Percentiles rank a stretch among this genome's conserved stretches.
Evolutionary conservation across 2,888 invertebrate species (phyloP).

Genomic region (Standfussiana lucernea): DNA sequence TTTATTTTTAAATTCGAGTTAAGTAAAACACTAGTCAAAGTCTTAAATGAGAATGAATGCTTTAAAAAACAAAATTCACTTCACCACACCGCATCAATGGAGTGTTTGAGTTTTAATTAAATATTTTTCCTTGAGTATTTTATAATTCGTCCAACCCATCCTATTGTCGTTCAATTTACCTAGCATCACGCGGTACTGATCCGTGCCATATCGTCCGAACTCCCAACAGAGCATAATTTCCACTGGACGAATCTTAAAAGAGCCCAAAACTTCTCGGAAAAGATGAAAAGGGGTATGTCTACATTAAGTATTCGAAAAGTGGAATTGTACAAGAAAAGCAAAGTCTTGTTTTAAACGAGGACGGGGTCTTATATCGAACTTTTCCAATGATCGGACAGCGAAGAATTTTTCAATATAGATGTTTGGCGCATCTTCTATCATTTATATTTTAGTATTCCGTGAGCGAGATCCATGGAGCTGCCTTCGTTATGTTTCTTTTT

Average conservation of each 20-base stretch:
- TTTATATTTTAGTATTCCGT: conserved; percentile 83
- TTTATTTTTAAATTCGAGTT: conserved; percentile 39
- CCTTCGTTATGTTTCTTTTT: conserved; percentile 22
- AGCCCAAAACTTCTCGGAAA: conserved; percentile 83
- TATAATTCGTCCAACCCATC: conserved; percentile 13
- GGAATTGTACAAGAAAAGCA: conserved; percentile 89
- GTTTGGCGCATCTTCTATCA: conserved; percentile 85
- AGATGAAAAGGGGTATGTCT: conserved; percentile 87
- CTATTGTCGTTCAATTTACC: conserved; percentile 71
- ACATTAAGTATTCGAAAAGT: conserved; percentile 88
- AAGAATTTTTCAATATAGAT: conserved; percentile 88
- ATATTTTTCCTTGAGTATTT: conserved; percentile 36
- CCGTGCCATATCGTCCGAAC: conserved; percentile 68
- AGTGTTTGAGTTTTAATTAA: conserved; percentile 28
- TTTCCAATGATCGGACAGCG: conserved; percentile 85
- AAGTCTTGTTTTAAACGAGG: conserved; percentile 87
- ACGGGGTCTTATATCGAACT: conserved; percentile 85
- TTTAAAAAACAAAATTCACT: conserved; percentile 24
- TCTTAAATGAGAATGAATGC: conserved; percentile 25
- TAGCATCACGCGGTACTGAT: conserved; percentile 71
- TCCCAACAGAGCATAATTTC: conserved; percentile 82
- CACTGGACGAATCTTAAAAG: conserved; percentile 83
- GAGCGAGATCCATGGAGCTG: conserved; percentile 66
- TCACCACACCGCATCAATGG: conserved; percentile 25
- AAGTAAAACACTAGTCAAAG: conserved; percentile 19